Conservation (phyloP, 2,797 vertebrate species). For the Prunella strophiata region DNA sequence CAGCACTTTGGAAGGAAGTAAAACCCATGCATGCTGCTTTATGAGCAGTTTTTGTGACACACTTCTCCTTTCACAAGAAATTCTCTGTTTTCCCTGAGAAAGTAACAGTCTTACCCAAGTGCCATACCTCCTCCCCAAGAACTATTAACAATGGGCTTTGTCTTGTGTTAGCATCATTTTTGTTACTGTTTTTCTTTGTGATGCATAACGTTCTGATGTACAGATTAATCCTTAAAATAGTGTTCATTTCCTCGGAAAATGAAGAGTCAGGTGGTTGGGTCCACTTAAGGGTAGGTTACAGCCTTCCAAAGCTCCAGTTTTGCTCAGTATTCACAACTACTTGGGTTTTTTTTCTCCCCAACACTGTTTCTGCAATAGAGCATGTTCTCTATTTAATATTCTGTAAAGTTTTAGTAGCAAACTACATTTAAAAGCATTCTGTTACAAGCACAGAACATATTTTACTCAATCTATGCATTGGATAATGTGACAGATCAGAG, state of each 20-base stretch:
- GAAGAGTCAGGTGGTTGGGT: not conserved
- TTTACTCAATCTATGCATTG: not conserved
- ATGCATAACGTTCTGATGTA: not conserved
- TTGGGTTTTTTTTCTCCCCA: not conserved
- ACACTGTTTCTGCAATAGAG: not conserved
- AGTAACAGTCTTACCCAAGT: not conserved
- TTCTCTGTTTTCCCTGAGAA: not conserved
- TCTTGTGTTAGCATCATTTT: not conserved
- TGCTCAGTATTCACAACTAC: not conserved
- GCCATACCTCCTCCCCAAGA: not conserved
- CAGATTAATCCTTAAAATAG: not conserved
- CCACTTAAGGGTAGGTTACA: not conserved
- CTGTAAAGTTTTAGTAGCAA: not conserved
- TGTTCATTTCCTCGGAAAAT: not conserved
- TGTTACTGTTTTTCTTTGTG: not conserved
- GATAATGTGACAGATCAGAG: not conserved
- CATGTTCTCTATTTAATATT: not conserved
- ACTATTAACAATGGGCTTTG: not conserved
- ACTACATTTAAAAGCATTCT: not conserved
- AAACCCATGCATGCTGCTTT: not conserved
- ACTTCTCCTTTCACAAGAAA: not conserved
- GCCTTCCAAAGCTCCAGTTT: not conserved
- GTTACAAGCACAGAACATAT: not conserved
- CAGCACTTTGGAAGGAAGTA: not conserved
- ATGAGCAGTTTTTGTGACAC: not conserved